These are phyloP conservation scores for Lasioglossum calceatum DNA, from an alignment of 2,888 invertebrate genomes.

Conservation along the genomic window DNA sequence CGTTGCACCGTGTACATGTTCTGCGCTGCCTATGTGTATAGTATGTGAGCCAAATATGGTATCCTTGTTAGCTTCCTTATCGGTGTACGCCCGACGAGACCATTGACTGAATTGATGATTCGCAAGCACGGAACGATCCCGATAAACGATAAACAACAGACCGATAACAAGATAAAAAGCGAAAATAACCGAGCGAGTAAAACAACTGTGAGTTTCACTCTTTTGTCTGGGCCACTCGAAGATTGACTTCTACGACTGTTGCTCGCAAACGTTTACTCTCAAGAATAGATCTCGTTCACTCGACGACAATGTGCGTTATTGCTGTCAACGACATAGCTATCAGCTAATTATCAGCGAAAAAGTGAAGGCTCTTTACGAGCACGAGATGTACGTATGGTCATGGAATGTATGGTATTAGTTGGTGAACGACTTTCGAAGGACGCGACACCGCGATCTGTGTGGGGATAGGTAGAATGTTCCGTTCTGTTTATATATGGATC, in stretches of 20 bases:
- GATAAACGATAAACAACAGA: slow-evolving; percentile 3
- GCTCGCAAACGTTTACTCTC: neutral
- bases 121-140: slow-evolving; percentile 17
- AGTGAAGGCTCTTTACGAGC: neutral
- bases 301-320: neutral
- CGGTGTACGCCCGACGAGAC: slow-evolving; percentile 12
- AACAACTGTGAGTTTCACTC: neutral
- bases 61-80: slow-evolving; percentile 17
- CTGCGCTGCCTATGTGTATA: slow-evolving; percentile 4
- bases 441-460: slow-evolving; percentile 60
- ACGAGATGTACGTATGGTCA: slow-evolving; percentile 36
- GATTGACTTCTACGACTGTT: neutral
- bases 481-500: slow-evolving; percentile 70
- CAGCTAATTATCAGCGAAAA: neutral
- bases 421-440: slow-evolving; percentile 54
- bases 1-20: neutral
- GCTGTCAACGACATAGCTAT: neutral
- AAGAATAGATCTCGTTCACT: neutral
- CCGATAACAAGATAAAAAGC: neutral
- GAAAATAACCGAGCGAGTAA: slow-evolving; percentile 17
- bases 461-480: slow-evolving; percentile 77
- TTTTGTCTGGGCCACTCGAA: neutral
- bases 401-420: neutral
- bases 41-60: neutral
- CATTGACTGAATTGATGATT: neutral